These are phyloP conservation scores for Misgurnus anguillicaudatus DNA, from an alignment of 2,113 vertebrate species.

Conservation along the genomic window DNA sequence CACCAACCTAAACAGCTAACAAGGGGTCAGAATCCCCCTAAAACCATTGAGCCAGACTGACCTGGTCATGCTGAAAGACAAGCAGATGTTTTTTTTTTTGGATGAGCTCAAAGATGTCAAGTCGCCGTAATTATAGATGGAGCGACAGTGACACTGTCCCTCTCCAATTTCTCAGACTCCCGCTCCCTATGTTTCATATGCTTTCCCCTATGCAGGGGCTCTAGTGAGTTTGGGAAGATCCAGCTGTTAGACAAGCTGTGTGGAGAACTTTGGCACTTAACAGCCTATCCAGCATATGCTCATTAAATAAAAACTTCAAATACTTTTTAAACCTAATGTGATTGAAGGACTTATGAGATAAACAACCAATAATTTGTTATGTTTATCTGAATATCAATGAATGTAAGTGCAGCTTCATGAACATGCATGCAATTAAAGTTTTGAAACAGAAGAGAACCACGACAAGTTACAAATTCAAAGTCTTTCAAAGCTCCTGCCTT, in stretches of 20 bases:
- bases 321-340: not conserved
- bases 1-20: no score
- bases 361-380: not conserved
- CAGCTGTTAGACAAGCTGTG: constrained; percentile 31
- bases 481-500: no score
- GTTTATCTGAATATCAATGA: not conserved
- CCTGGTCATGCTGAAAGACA: no score
- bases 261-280: constrained; percentile 2
- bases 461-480: not conserved
- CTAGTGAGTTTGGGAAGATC: not conserved
- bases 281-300: constrained; percentile 21
- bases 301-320: not conserved
- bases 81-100: not conserved
- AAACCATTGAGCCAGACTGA: no score
- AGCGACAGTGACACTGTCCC: not conserved
- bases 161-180: not conserved
- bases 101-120: not conserved
- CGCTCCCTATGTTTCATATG: not conserved
- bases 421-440: not conserved
- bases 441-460: not conserved
- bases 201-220: constrained; percentile 2
- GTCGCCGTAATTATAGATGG: constrained; percentile 11
- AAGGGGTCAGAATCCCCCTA: no score
- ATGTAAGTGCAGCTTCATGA: not conserved
- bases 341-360: not conserved